These are phyloP conservation scores for Actinostola sp. DNA, from an alignment of 92 coral and sea anemone genomes.

Conservation along the genomic window DNA sequence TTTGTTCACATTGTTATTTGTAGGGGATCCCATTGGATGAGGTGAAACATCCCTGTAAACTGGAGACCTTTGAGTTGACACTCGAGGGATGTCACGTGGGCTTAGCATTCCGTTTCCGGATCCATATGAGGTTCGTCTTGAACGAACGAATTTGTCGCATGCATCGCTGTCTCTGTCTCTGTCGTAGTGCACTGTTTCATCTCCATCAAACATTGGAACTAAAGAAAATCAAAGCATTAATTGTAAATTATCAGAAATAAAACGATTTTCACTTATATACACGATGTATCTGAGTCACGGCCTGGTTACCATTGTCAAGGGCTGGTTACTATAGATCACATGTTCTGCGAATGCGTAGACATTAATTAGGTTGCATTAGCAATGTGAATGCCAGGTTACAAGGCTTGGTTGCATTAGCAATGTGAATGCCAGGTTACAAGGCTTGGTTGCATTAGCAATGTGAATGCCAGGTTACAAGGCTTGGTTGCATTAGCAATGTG, in stretches of 20 bases:
- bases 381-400: no score
- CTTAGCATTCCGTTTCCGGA: conserved; percentile 67
- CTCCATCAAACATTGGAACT: conserved; percentile 40
- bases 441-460: no score
- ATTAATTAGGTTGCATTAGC: no score
- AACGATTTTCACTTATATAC: background rate
- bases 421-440: no score
- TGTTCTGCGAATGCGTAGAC: no score
- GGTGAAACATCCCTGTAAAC: conserved; percentile 68
- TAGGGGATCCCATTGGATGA: conserved; percentile 72
- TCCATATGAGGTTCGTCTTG: conserved; percentile 64
- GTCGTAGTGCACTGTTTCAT: conserved; percentile 69
- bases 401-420: no score
- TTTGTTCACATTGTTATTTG: conserved; percentile 75
- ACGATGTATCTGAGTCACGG: background rate
- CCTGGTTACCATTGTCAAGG: no score
- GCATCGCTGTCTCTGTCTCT: conserved; percentile 48
- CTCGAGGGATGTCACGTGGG: conserved; percentile 64
- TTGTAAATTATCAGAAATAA: no score
- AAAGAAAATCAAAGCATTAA: no score
- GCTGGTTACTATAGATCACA: no score
- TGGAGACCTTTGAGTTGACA: conserved; percentile 51
- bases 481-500: no score
- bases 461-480: no score
- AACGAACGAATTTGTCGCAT: conserved; percentile 40